phyloP scores from a whole-genome alignment of 2,797 vertebrate species.

The Enteromius viviparus region DNA sequence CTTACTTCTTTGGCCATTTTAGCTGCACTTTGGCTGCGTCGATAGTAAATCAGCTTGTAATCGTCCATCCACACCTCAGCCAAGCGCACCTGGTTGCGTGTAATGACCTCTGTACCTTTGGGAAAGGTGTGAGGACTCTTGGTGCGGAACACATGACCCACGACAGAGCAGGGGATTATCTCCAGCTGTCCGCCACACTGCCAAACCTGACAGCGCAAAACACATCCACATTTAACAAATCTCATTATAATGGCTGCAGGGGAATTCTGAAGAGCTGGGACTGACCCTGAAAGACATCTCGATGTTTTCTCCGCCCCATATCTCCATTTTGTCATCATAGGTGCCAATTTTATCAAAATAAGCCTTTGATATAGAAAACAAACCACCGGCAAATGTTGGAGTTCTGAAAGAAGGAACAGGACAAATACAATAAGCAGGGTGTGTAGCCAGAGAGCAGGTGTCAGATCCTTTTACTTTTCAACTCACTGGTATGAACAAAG shows the following conservation, averaged over 20 bases:
- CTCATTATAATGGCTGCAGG: not conserved
- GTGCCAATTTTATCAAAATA: conserved; percentile 96
- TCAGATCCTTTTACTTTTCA: not conserved
- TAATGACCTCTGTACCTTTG: conserved; percentile 91
- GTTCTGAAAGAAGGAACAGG: conserved; percentile 75
- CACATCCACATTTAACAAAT: not conserved
- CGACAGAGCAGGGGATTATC: conserved; percentile 95
- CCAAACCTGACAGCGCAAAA: conserved; percentile 84
- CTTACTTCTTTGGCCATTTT: conserved; percentile 87
- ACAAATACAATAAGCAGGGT: not conserved
- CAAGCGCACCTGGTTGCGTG: conserved; percentile 91
- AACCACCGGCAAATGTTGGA: conserved; percentile 92
- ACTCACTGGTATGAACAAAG: not conserved
- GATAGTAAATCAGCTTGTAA: conserved; percentile 91
- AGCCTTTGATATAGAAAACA: conserved; percentile 91
- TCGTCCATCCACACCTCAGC: conserved; percentile 97
- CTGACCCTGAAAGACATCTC: conserved; percentile 98
- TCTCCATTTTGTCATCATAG: conserved; percentile 98
- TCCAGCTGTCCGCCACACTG: conserved; percentile 94
- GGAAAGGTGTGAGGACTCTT: conserved; percentile 97
- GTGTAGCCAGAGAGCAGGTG: not conserved
- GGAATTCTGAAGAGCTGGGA: conserved; percentile 12
- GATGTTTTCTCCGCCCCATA: conserved; percentile 97
- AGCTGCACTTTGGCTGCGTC: conserved; percentile 85
- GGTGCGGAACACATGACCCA: conserved; percentile 95